Base-by-base conservation (phyloP, 2,113 vertebrate genomes). In the Glaucidium brasilianum region DNA sequence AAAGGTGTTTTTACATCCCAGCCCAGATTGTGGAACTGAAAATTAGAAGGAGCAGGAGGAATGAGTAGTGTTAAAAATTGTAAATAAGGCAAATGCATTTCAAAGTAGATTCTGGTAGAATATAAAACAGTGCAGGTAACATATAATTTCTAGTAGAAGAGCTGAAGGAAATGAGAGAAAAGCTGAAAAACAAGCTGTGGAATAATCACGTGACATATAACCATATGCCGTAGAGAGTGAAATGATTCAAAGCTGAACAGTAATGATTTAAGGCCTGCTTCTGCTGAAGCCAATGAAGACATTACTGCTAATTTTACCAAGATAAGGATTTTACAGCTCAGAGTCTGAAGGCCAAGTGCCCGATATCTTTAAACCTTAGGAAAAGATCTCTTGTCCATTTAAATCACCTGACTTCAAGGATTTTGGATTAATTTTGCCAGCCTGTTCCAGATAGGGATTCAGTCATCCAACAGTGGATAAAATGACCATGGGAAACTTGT, bases 151-250 rank as follows among this genome's bases (percentile, higher is more conserved):
- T 52, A 79, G 39, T 34, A 86, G 63, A 68, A 92, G 71, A 90
- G 41, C 68, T 81, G 53, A 86, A 94, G 39, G 43, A 95, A 94
- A 78, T 74, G 52, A 91, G 76, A 87, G 39, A 85, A 95, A 82
- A 76, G 25, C n/a, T 62, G 62, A 85, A 68, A 47, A 73, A 63
- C 50, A 71, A 81, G 76, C 35, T 47, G 55, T 43, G 52, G 60
- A 91, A 81, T 92, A 88, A 78, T 75, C 80, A 92, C 76, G 81
- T 94, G 94, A 93, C 64, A 78, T 60, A 75, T 43, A 83, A 55
- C 67, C 90, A 66, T 39, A 58, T 85, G 45, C 74, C 72, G 25
- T 23, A 50, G 81, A 84, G n/a, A 19, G 26, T 78, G 30, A 85
- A 92, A 76, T 60, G 41, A 83, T 78, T 85, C 82, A 67, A 74